A percentile compares a stretch with the other conserved stretches of the same genome.
phyloP scores from a whole-genome alignment of 2,797 vertebrate species.

The Craterocephalus amniculus region DNA sequence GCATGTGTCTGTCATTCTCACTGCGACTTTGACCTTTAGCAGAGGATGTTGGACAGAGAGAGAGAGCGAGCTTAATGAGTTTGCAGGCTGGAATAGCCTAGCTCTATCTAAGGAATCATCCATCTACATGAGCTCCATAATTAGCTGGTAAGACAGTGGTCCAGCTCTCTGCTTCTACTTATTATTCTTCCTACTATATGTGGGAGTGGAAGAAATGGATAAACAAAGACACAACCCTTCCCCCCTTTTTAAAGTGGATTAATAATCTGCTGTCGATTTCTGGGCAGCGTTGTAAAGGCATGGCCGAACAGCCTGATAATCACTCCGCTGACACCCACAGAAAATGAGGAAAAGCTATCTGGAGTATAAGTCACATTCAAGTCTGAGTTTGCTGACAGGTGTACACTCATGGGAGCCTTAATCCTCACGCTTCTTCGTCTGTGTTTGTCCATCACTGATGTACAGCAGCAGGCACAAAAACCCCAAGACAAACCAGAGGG shows the following conservation, averaged over 20 bases:
- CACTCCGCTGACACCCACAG: conserved; percentile 54
- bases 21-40: conserved; percentile 78
- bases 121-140: conserved; percentile 77
- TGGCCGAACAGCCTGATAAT: conserved; percentile 58
- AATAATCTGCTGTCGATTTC: conserved; percentile 70
- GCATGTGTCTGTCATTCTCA: conserved; percentile 59
- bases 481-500: conserved; percentile 55
- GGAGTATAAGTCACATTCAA: conserved; percentile 68
- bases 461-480: conserved; percentile 31
- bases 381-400: conserved; percentile 73
- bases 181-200: conserved; percentile 74
- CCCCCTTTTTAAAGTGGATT: conserved; percentile 52
- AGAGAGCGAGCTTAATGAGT: conserved; percentile 78
- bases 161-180: conserved; percentile 67
- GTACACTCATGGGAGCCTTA: conserved; percentile 62
- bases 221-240: conserved; percentile 66
- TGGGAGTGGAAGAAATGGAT: conserved; percentile 62
- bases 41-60: conserved; percentile 66
- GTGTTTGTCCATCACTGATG: conserved; percentile 59
- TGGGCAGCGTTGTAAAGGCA: conserved; percentile 47
- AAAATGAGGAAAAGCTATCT: conserved; percentile 60
- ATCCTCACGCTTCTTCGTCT: conserved; percentile 63
- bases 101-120: conserved; percentile 78
- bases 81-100: conserved; percentile 74
- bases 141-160: conserved; percentile 77